A percentile compares a stretch with the other conserved stretches of the same genome.
These are phyloP conservation scores for Clarias fuscus DNA, from an alignment of 2,797 vertebrate species.

Conservation along the genomic window DNA sequence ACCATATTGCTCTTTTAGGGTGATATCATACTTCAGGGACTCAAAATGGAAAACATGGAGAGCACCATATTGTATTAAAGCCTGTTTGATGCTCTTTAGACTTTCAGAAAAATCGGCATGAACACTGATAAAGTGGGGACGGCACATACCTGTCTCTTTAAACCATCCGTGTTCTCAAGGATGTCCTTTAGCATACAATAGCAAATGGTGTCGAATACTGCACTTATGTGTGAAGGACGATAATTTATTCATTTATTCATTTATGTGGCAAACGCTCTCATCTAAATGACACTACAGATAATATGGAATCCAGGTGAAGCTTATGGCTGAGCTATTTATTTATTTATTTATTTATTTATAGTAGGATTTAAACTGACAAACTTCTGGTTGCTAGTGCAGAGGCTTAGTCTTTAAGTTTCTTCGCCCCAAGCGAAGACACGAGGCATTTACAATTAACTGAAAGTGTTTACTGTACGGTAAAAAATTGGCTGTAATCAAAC, in stretches of 20 bases:
- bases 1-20: not conserved
- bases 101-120: not conserved
- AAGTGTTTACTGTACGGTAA: conserved; percentile 10
- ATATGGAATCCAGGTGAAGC: not conserved
- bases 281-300: not conserved
- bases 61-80: not conserved
- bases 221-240: not conserved
- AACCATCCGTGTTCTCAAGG: not conserved
- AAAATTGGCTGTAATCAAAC: conserved; percentile 3
- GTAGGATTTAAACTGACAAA: conserved; percentile 10
- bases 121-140: not conserved
- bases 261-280: not conserved
- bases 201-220: not conserved
- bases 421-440: not conserved
- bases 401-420: not conserved
- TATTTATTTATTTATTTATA: too few species aligned
- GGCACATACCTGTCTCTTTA: not conserved
- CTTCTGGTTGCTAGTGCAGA: conserved; percentile 2
- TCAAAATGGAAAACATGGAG: not conserved
- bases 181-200: not conserved
- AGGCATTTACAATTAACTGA: not conserved
- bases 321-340: not conserved
- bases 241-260: not conserved
- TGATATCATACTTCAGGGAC: not conserved
- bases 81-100: not conserved